A percentile compares a stretch with the other conserved stretches of the same genome.
Evolutionary conservation across 2,888 invertebrate species (phyloP).

Genomic region (Chloromyia formosa): DNA sequence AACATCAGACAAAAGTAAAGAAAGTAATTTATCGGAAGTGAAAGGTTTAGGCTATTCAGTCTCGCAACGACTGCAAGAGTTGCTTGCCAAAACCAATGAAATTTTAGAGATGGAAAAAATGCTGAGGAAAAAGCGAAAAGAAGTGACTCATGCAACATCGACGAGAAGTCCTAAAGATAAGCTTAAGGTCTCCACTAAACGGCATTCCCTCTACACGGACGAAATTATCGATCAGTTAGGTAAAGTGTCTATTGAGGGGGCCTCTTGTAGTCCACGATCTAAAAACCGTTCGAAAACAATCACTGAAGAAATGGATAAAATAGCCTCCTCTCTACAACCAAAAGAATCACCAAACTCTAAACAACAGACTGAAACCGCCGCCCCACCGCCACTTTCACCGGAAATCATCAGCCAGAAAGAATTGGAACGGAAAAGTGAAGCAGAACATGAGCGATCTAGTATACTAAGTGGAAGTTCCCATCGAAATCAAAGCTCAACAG

Average conservation of each 20-base stretch:
- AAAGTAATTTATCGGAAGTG: constrained; percentile 45
- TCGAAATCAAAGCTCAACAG: constrained; percentile 45
- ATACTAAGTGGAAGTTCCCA: constrained; percentile 48
- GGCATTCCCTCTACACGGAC: constrained; percentile 38
- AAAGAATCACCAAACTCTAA: constrained; percentile 13
- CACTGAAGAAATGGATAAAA: constrained; percentile 51
- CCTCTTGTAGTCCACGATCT: not conserved
- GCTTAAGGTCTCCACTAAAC: constrained; percentile 53
- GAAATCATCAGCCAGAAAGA: constrained; percentile 49
- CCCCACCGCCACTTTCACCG: constrained; percentile 49
- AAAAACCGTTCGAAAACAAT: constrained; percentile 44
- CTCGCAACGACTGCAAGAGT: constrained; percentile 58
- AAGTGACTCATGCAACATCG: constrained; percentile 44
- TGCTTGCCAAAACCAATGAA: constrained; percentile 59
- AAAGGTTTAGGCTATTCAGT: constrained; percentile 57
- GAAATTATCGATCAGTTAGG: constrained; percentile 43
- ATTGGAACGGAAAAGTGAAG: constrained; percentile 45
- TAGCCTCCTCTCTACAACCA: constrained; percentile 45
- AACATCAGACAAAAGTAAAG: constrained; percentile 44
- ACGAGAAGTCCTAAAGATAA: constrained; percentile 62
- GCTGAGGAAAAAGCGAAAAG: constrained; percentile 50
- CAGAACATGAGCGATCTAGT: constrained; percentile 49
- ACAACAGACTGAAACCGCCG: constrained; percentile 47
- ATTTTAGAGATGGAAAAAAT: constrained; percentile 60
- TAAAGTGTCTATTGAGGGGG: constrained; percentile 11